phyloP scores from a whole-genome alignment of 2,797 vertebrate genomes.

The Rhabdophis nuchalis region DNA sequence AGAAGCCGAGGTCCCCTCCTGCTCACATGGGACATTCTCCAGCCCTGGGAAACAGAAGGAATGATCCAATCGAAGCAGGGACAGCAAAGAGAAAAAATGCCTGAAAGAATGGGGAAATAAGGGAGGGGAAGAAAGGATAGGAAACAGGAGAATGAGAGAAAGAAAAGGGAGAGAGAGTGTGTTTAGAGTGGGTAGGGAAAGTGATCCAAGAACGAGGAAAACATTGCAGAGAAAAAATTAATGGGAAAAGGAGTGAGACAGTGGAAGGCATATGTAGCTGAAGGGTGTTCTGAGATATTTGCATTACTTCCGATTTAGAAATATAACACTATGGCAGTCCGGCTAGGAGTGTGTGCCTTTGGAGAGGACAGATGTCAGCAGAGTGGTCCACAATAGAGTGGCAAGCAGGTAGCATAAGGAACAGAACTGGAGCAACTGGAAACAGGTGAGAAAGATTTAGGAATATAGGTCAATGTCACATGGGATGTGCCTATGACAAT shows the following conservation, averaged over 20 bases:
- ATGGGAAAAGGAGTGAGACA: not conserved
- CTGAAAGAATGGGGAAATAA: not conserved
- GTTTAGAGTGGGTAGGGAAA: not conserved
- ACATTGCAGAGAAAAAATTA: not conserved
- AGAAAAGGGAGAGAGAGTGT: not conserved
- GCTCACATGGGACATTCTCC: not conserved
- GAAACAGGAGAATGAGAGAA: not conserved
- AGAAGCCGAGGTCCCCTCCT: not conserved
- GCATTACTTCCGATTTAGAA: not conserved
- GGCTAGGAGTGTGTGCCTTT: not conserved
- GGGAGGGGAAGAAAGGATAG: not conserved
- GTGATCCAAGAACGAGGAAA: not conserved
- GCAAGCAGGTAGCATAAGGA: not conserved
- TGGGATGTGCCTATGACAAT: not conserved
- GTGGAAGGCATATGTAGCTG: not conserved
- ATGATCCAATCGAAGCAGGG: slow-evolving; percentile 5
- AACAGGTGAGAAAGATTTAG: not conserved
- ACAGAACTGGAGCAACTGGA: not conserved
- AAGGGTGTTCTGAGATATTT: not conserved
- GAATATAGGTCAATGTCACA: not conserved
- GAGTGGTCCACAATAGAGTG: not conserved
- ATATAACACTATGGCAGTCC: not conserved
- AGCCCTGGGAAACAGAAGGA: not conserved
- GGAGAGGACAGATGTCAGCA: not conserved
- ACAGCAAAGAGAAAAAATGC: not conserved